Conservation (phyloP, 1,140 invertebrate genomes). For the Drosophila mojavensis region DNA sequence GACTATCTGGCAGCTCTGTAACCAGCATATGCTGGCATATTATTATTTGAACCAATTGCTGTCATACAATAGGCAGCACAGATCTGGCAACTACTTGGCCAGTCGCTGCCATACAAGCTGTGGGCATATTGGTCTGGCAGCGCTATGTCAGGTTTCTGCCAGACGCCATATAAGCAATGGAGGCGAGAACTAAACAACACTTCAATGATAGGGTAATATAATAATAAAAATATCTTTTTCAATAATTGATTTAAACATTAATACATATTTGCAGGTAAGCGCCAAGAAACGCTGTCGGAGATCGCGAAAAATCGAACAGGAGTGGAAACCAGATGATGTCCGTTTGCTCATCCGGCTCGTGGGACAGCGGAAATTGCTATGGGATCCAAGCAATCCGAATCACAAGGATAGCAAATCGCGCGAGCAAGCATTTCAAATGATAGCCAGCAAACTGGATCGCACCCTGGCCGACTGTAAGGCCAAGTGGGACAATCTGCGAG, state of each 20-base stretch:
- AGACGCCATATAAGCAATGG: background rate
- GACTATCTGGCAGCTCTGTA: slow-evolving; percentile 6
- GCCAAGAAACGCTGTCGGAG: slow-evolving; percentile 8
- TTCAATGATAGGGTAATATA: background rate
- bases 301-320: slow-evolving; percentile 23
- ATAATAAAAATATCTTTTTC: background rate
- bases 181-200: background rate
- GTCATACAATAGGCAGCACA: background rate
- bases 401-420: slow-evolving; percentile 30
- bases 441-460: slow-evolving; percentile 18
- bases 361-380: slow-evolving; percentile 6
- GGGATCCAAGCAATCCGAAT: slow-evolving; percentile 8
- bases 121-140: slow-evolving; percentile 22
- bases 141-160: background rate
- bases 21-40: background rate
- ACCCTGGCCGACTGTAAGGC: slow-evolving; percentile 27
- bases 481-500: slow-evolving; percentile 41
- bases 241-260: no score
- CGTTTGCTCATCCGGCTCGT: slow-evolving; percentile 31
- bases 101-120: slow-evolving; percentile 29
- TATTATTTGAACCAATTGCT: background rate
- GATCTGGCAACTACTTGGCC: slow-evolving; percentile 33
- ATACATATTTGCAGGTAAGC: background rate
- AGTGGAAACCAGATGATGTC: slow-evolving; percentile 27
- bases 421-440: slow-evolving; percentile 3